These are phyloP conservation scores for Oreocharis arfaki DNA, from an alignment of 2,113 vertebrate species.

Conservation along the genomic window DNA sequence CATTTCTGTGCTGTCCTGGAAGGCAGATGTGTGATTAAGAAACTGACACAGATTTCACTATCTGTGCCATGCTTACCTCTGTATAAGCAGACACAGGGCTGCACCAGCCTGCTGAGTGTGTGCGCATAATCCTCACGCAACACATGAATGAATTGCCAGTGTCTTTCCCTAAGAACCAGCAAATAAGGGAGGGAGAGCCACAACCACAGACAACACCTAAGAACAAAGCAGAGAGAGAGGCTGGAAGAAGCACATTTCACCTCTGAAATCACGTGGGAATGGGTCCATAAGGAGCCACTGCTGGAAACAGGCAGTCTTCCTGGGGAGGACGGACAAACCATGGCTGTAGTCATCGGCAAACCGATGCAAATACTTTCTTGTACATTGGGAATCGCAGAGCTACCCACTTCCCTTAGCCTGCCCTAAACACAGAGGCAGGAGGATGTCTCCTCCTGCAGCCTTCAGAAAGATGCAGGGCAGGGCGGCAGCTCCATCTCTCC, in stretches of 20 bases:
- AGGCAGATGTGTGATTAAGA: background rate
- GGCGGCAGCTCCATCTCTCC: background rate
- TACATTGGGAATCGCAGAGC: background rate
- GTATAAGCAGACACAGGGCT: background rate
- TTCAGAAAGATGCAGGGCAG: background rate
- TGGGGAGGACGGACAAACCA: background rate
- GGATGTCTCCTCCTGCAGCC: background rate
- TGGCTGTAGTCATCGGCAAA: background rate
- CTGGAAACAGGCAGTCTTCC: background rate
- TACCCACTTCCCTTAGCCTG: background rate
- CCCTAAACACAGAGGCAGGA: background rate
- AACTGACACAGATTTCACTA: background rate
- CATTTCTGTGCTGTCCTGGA: background rate
- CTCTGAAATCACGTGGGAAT: background rate
- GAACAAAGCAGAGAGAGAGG: background rate
- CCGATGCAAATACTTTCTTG: accelerated
- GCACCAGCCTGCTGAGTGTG: accelerated
- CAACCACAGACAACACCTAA: background rate
- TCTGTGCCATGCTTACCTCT: accelerated
- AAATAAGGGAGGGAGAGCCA: background rate
- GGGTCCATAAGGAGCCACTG: background rate
- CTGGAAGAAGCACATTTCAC: background rate
- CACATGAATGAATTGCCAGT: background rate
- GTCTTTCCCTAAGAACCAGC: background rate
- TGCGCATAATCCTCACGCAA: accelerated